These are phyloP conservation scores for Pangasianodon hypophthalmus DNA, from an alignment of 2,113 vertebrate genomes.

Conservation along the genomic window DNA sequence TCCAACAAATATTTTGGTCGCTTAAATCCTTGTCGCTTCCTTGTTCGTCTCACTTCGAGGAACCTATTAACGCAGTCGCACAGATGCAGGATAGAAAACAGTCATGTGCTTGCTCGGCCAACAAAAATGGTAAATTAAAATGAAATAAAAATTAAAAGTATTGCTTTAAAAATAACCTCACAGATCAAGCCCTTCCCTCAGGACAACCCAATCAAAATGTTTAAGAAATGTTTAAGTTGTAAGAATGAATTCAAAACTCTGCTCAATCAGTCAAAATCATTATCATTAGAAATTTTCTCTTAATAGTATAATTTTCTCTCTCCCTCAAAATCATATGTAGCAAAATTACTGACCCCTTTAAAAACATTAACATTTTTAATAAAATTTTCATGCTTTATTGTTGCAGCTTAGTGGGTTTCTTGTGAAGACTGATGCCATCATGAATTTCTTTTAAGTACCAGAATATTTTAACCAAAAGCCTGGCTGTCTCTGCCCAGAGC, in stretches of 20 bases:
- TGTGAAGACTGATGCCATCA: background rate
- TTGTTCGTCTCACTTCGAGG: constrained; percentile 28
- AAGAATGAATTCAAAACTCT: background rate
- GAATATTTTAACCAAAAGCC: background rate
- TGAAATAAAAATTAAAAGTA: background rate
- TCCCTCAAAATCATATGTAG: background rate
- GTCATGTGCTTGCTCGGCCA: background rate
- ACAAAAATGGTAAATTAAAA: background rate
- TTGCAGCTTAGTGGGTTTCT: no score
- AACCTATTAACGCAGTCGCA: background rate
- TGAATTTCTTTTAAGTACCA: background rate
- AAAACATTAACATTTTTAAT: background rate
- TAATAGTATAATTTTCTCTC: background rate
- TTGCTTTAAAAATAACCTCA: background rate
- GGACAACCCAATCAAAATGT: background rate
- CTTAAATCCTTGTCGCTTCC: constrained; percentile 17
- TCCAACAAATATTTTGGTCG: constrained; percentile 11
- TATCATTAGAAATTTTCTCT: background rate
- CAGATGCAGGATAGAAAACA: background rate
- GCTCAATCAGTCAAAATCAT: background rate
- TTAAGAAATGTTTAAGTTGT: background rate
- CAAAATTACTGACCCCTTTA: background rate
- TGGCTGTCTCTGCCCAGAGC: background rate
- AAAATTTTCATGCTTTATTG: background rate
- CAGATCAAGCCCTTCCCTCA: background rate